Percentiles rank a stretch among this genome's conserved stretches.
Evolutionary conservation across 2,797 vertebrate species (phyloP).

Genomic region (Hyperoplus lanceolatus): DNA sequence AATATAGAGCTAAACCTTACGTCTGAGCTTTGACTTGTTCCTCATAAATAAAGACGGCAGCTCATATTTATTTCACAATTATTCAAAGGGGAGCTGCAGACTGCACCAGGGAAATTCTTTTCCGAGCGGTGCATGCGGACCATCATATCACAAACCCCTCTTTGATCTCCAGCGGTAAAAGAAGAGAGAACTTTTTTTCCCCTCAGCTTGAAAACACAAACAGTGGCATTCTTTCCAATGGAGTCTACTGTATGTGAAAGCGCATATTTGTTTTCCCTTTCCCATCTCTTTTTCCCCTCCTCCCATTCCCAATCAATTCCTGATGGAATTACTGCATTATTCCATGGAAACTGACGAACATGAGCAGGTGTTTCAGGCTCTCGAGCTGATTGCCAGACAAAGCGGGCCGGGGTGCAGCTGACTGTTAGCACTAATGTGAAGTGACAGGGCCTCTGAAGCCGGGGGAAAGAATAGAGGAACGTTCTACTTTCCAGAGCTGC

Average conservation of each 20-base stretch:
- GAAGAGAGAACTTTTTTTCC: constrained; percentile 52
- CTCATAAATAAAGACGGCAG: constrained; percentile 66
- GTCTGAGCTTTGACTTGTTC: constrained; percentile 80
- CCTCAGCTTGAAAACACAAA: constrained; percentile 79
- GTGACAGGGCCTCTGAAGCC: constrained; percentile 75
- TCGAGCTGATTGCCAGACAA: constrained; percentile 82
- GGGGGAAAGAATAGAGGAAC: constrained; percentile 57
- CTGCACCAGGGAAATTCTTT: constrained; percentile 58
- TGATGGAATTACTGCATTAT: constrained; percentile 84
- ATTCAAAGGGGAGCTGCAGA: constrained; percentile 59
- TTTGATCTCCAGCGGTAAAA: constrained; percentile 75
- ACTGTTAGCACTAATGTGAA: constrained; percentile 79
- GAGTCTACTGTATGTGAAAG: constrained; percentile 76
- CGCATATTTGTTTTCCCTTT: constrained; percentile 76
- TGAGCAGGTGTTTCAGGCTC: constrained; percentile 84
- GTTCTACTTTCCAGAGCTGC: constrained; percentile 64
- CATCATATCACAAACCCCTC: constrained; percentile 68
- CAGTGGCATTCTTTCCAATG: constrained; percentile 82
- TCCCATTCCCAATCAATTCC: constrained; percentile 81
- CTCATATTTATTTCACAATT: constrained; percentile 65
- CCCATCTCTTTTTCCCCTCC: constrained; percentile 47
- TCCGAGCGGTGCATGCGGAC: constrained; percentile 54
- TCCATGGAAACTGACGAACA: constrained; percentile 83
- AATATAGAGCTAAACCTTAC: constrained; percentile 64
- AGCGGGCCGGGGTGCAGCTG: constrained; percentile 76